These are phyloP conservation scores for Melipona quadrifasciata DNA, from an alignment of 1,140 invertebrate genomes.

Conservation along the genomic window DNA sequence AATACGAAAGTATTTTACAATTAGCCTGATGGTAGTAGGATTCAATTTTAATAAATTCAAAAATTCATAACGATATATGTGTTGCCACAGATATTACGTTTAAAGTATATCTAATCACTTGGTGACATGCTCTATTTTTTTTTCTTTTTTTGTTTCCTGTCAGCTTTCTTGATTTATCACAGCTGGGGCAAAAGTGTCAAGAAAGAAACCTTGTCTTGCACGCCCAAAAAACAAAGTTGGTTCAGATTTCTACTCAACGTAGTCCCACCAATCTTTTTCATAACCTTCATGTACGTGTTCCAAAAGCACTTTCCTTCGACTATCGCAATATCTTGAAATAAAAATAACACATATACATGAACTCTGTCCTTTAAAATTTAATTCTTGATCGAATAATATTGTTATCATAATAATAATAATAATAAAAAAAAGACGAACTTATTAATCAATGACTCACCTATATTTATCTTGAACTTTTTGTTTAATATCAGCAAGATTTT, in stretches of 20 bases:
- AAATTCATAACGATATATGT: conserved; percentile 64
- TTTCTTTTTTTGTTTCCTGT: conserved; percentile 55
- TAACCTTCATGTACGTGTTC: conserved; percentile 99
- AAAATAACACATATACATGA: conserved; percentile 51
- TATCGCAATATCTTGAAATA: conserved; percentile 95
- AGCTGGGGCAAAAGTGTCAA: conserved; percentile 76
- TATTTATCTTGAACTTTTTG: conserved; percentile 99
- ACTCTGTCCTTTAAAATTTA: neutral
- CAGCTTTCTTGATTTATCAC: conserved; percentile 77
- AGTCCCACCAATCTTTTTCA: conserved; percentile 99
- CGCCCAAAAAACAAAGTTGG: conserved; percentile 51
- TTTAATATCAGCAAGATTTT: conserved; percentile 98
- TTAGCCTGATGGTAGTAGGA: conserved; percentile 57
- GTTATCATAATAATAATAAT: neutral
- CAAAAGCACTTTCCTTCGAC: conserved; percentile 94
- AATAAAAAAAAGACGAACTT: neutral
- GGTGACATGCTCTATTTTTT: conserved; percentile 60
- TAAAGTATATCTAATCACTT: conserved; percentile 66
- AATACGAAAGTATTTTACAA: conserved; percentile 59
- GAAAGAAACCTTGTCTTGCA: conserved; percentile 53
- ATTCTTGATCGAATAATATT: neutral
- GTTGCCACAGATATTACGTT: conserved; percentile 70
- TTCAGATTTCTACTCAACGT: conserved; percentile 87
- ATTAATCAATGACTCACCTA: conserved; percentile 85
- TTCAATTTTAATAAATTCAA: conserved; percentile 69